Evolutionary conservation across 1,140 invertebrate species (phyloP), one percentile per base, ranked within the genome.

Genomic region (Agraylea sexmaculata): DNA sequence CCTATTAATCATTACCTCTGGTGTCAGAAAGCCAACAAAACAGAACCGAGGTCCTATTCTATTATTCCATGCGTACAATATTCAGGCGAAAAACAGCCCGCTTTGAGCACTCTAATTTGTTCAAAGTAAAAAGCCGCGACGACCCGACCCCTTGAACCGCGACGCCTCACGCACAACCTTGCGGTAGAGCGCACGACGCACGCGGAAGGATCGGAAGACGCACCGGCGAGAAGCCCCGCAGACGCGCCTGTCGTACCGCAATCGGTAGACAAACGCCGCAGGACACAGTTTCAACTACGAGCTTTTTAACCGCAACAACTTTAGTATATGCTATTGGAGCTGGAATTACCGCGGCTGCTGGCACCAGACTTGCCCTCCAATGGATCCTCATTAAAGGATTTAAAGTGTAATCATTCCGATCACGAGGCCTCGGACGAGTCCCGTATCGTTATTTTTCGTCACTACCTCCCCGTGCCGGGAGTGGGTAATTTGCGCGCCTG

Each of bases 341-440:
- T 82, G 78, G 80, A 83, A 79, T 86, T 84, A 83, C 81, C 80
- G 81, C 81, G 73, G 77, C 76, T 79, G 80, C 80, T 83, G 78
- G 78, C 78, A 81, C 77, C 78, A 83, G 80, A 86, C 81, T 87
- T 87, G 79, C 81, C 81, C 81, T 84, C 78, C 79, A 83, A 83
- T 78, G 63, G 71, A 68, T 85, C 74, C 78, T 85, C 75, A 77
- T 80, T 80, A 80, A 83, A 76, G 74, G 73, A 74, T 86, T 86
- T 85, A 83, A 71, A 83, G 71, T 85, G 77, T 80, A 77, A 78
- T 81, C 80, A 84, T 84, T 86, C 78, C 78, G 70, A 83, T 85
- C 78, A 80, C 76, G 69, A 70, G 72, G 72, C 77, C 73, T 75
- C 71, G 66, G 64, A 74, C 70, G 77, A 78, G 76, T 74, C 70